Conservation (phyloP, 2,797 vertebrate species). For the Gymnodraco acuticeps region DNA sequence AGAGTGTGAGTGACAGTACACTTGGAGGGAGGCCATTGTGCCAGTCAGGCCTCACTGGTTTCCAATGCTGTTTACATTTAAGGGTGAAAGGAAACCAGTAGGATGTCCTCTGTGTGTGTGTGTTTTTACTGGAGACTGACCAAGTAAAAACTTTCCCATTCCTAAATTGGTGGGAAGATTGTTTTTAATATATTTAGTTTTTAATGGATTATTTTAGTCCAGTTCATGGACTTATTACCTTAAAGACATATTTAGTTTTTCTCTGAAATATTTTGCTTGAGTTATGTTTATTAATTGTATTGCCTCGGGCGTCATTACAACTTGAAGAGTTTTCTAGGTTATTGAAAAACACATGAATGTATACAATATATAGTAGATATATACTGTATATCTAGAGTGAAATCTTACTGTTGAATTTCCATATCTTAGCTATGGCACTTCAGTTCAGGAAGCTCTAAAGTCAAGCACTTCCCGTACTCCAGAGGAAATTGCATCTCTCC, state of each 20-base stretch:
- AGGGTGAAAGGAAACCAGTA: constrained; percentile 57
- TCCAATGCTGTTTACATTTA: constrained; percentile 70
- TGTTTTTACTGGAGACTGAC: constrained; percentile 19
- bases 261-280: background rate
- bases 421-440: constrained; percentile 2
- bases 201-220: background rate
- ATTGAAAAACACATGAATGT: background rate
- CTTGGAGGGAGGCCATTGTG: constrained; percentile 70
- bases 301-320: background rate
- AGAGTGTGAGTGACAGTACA: constrained; percentile 76
- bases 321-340: background rate
- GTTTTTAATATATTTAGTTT: background rate
- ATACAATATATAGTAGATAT: too few relatives aligned
- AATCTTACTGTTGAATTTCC: background rate
- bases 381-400: background rate
- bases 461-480: constrained; percentile 56
- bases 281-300: background rate
- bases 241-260: background rate
- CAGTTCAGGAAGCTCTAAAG: constrained; percentile 51
- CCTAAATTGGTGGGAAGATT: constrained; percentile 32
- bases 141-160: constrained; percentile 20
- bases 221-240: background rate
- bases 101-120: constrained; percentile 16
- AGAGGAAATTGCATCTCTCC: constrained; percentile 42
- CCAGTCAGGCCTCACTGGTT: constrained; percentile 73